A percentile compares a stretch with the other conserved stretches of the same genome.
Conservation (phyloP, 2,113 vertebrate genomes). For the Patagioenas fasciata region DNA sequence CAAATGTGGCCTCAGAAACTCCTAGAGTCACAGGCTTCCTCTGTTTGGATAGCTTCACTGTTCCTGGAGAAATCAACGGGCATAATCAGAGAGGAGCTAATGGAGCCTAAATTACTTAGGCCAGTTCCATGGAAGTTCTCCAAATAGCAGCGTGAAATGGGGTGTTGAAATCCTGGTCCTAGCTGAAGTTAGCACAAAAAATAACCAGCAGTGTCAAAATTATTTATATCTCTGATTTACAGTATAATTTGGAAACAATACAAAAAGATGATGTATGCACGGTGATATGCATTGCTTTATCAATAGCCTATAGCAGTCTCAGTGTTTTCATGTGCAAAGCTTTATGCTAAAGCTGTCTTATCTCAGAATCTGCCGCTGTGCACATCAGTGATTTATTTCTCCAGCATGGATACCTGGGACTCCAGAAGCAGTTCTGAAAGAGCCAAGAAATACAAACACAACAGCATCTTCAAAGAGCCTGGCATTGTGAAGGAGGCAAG, state of each 20-base stretch:
- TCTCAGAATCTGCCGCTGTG: neutral
- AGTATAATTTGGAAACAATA: neutral
- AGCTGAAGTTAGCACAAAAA: neutral
- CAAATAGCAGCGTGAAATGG: neutral
- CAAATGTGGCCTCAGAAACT: conserved; percentile 22
- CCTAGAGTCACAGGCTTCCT: neutral
- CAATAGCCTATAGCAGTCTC: neutral
- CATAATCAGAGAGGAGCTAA: neutral
- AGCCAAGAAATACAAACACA: neutral
- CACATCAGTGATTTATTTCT: neutral
- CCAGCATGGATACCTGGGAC: neutral
- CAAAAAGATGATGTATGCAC: neutral
- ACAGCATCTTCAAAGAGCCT: neutral
- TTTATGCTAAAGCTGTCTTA: conserved; percentile 6
- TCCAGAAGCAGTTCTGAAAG: neutral
- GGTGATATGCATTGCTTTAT: neutral
- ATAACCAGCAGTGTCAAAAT: neutral
- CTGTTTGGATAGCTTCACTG: neutral
- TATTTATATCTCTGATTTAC: neutral
- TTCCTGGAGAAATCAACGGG: neutral
- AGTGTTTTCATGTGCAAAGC: neutral
- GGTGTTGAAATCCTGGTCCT: neutral
- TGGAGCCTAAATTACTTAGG: neutral
- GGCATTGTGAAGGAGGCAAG: neutral
- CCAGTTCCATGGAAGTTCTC: neutral